Base-by-base conservation (phyloP, 2,888 invertebrate species). In the Anodontia alba region DNA sequence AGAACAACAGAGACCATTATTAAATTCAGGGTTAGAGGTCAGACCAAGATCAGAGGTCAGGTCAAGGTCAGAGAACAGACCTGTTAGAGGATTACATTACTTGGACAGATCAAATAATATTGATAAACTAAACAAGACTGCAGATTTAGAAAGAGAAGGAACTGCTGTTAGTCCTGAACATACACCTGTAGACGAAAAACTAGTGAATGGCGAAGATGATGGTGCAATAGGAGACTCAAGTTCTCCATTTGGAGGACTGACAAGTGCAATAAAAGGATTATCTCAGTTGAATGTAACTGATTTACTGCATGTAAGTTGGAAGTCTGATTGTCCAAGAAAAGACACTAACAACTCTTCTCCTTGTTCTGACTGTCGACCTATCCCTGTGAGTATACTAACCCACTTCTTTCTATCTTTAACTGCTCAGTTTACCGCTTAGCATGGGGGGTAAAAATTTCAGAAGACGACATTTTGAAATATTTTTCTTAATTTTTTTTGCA, bases 291-390 rank as follows among this genome's bases (percentile, higher is more conserved):
- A 87, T 71, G 89, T 90, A 8, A 84, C 86, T 54, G 90, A 91
- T 51, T 81, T 91, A 72, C 83, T 90, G 89, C 90, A 91, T 90
- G 91, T 91, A 88, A 91, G 90, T 90, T 89, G 88, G 90, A 90
- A 88, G 76, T 83, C 83, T 23, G 84, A 84, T 70, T 90, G 89
- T 76, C 75, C 82, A 31, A 81, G 88, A 33, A 62, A 68, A 68
- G 81, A 70, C 83, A 87, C 88, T 88, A 87, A 85, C 78, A 51
- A 76, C 33, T 73, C 84, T 73, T 78, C 83, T 36, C 80, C 84
- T 66, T 88, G 87, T 76, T 81, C 89, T 85, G 91, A 90, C 80
- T 91, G 89, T 78, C 84, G 88, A 54, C 84, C 87, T 54, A 73
- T 86, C 54, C 83, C 90, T 83, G 91, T 91, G 87, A 91, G 91